A percentile compares a stretch with the other conserved stretches of the same genome.
Conservation (phyloP, 1,140 invertebrate species). For the Thaumetopoea pityocampa region DNA sequence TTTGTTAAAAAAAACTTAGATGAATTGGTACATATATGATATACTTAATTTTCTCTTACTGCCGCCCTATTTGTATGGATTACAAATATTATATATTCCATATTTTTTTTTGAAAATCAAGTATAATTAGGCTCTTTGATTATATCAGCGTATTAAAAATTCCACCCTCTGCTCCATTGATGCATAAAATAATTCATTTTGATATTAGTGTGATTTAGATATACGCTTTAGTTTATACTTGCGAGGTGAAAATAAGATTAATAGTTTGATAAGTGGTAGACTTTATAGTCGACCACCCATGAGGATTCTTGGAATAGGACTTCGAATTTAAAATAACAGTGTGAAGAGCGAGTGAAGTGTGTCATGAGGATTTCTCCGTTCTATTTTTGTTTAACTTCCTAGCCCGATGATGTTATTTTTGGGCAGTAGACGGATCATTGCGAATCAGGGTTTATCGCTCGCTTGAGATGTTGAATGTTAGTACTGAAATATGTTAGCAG, state of each 20-base stretch:
- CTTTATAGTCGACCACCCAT: constrained; percentile 47
- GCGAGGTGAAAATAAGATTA: constrained; percentile 3
- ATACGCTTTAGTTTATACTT: constrained; percentile 4
- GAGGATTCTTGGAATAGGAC: constrained; percentile 42
- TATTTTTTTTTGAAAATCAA: too few species aligned
- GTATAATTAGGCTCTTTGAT: too few species aligned
- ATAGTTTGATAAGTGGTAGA: too few species aligned
- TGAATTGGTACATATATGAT: too few species aligned
- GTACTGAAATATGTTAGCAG: constrained; percentile 18
- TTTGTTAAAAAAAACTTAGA: too few species aligned
- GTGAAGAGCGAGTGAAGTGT: constrained; percentile 35
- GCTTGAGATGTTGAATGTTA: constrained; percentile 20
- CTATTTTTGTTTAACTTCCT: constrained; percentile 41
- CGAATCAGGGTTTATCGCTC: constrained; percentile 33
- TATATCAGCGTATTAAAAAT: too few species aligned
- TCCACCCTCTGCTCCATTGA: too few species aligned
- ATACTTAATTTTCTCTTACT: too few species aligned
- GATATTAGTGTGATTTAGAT: too few species aligned
- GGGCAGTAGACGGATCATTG: constrained; percentile 39
- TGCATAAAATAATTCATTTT: too few species aligned
- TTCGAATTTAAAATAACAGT: constrained; percentile 32
- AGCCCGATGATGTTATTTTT: constrained; percentile 40
- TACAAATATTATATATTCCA: too few species aligned
- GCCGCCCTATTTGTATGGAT: too few species aligned
- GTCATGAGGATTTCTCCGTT: constrained; percentile 44